Evolutionary conservation across 2,888 invertebrate species (phyloP), one percentile per base, ranked within the genome.

Genomic region (Caenorhabditis virilis): DNA sequence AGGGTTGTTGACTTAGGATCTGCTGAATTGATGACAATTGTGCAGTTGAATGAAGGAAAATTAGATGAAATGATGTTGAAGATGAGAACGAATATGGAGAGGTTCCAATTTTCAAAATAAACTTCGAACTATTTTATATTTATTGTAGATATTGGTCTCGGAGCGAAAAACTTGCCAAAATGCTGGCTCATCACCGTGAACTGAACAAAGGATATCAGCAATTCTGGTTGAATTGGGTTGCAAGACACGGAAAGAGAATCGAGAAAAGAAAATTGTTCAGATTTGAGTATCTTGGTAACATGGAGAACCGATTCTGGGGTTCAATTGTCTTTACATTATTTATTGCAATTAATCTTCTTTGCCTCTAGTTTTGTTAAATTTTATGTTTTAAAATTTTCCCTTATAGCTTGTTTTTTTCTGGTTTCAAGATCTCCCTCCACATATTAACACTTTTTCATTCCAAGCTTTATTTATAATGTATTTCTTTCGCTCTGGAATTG

Each of bases 1-100:
- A 58, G 79, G 38, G 58, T 79, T n/a, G 74, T 67, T 4, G 79
- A 79, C 36, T 47, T 79, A 27, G 78, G 79, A 15, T 58, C 75
- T 1, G 78, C 67, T 16, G 64, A 72, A 27, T 38, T 78, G 41
- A 54, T 77, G 50, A 58, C 70, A 36, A 78, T 76, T n/a, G 55
- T 59, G 15, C 57, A 68, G 18, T 58, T 78, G 46, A 73, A 69
- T 49, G 47, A 50, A 16, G 77, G 74, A 2, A 53, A 65, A 35
- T 54, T 78, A 47, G 55, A 43, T 20, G 36, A 52, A 18, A 69
- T 67, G 47, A 71, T 78, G 59, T 49, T 25, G 26, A 47, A 52
- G 25, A 68, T 78, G 67, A 68, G 70, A 30, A 15, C 25, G 9
- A 72, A 76, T 48, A 53, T 74, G 13, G 18, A 41, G 4, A 55